Evolutionary conservation across 1,140 invertebrate genomes (phyloP), one percentile per base, ranked within the genome.

Genomic region (Amyelois transitella): DNA sequence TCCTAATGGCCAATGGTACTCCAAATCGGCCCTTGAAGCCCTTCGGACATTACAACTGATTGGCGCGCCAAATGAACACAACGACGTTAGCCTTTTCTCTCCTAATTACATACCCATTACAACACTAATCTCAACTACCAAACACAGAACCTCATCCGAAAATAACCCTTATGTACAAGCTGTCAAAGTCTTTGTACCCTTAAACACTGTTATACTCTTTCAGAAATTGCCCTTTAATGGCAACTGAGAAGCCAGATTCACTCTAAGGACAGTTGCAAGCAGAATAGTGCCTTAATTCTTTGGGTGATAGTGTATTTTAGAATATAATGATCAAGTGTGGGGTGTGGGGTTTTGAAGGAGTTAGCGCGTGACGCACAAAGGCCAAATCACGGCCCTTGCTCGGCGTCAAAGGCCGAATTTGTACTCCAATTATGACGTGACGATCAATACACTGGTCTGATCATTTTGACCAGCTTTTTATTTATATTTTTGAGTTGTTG

Each of bases 291-390:
- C 60, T 62, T 77, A 62, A 19, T 45, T 6, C 48, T 51, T 49
- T 3, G 45, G 5, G 47, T 56, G 67, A 81, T 53, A 69, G 75
- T 66, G 43, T 57, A 51, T 51, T 72, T 80, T 74, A 5, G 64
- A 14, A 20, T 56, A 54, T 20, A 51, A 3, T 10, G 17, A 8
- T 10, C 6, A 51, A 21, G 59, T 64, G 72, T 66, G 62, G 76
- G 75, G 72, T 72, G 69, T 68, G 58, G 69, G 73, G 69, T 66
- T 69, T 72, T 74, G 78, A 83, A 86, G 77, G 81, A 86, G 81
- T 82, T 83, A 83, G 83, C 82, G 83, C 81, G 83, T 86, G 80
- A 75, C 71, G 70, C 80, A 86, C 83, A 86, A 86, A 86, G 81
- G 72, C 80, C 75, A 86, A 86, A 86, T 86, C 83, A 86, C 81